Evolutionary conservation across 2,113 vertebrate species (phyloP).

Genomic region (Antennarius striatus): DNA sequence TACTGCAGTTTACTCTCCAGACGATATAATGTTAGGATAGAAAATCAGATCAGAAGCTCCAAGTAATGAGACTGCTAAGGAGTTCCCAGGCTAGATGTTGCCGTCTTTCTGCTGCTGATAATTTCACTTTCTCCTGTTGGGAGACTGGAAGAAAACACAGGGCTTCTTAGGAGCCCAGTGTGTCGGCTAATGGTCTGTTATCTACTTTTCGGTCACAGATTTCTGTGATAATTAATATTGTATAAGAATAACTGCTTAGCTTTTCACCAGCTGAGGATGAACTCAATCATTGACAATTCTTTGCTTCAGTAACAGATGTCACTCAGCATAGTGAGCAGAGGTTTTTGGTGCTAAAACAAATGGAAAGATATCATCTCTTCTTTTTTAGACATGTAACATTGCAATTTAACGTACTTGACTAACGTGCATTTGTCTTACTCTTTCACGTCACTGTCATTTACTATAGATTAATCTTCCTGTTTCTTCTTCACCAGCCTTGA

Average conservation of each 20-base stretch:
- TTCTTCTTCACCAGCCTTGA: background rate
- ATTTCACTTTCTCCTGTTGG: conserved; percentile 12
- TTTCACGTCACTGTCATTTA: background rate
- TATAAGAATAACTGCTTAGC: conserved; percentile 37
- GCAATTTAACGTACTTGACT: no score
- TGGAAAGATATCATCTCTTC: no score
- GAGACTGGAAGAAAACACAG: no score
- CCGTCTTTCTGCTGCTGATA: conserved; percentile 14
- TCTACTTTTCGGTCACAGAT: conserved; percentile 4
- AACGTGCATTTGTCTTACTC: background rate
- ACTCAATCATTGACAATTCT: background rate
- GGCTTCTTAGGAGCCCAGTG: no score
- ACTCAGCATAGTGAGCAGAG: no score
- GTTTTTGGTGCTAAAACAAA: no score
- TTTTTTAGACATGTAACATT: no score
- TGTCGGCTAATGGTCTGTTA: no score
- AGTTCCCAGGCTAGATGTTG: background rate
- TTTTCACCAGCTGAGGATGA: conserved; percentile 15
- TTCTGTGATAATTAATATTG: conserved; percentile 49
- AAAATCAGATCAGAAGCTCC: conserved; percentile 38
- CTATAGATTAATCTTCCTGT: background rate
- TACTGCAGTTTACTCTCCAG: conserved; percentile 14
- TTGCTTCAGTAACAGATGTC: no score
- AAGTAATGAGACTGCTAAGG: conserved; percentile 25
- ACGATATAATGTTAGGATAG: conserved; percentile 9